A percentile compares a stretch with the other conserved stretches of the same genome.
phyloP scores from a whole-genome alignment of 2,888 invertebrate genomes.

The Amphipoea lucens region DNA sequence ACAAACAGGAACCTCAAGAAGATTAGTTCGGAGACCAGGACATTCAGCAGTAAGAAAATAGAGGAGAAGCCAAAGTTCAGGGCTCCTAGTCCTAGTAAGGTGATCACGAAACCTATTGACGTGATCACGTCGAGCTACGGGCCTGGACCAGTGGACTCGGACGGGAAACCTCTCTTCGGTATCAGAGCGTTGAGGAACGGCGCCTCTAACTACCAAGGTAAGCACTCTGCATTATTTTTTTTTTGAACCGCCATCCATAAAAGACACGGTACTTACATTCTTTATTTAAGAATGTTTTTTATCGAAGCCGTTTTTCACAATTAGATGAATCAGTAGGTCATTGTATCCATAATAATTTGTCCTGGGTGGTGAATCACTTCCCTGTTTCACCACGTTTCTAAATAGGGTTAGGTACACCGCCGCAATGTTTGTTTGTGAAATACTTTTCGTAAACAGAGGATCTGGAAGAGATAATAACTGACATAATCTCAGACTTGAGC shows the following conservation, averaged over 20 bases:
- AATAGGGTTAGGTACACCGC: background rate
- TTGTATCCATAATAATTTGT: conserved; percentile 7
- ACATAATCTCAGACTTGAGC: background rate
- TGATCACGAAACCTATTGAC: conserved; percentile 89
- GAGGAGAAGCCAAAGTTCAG: conserved; percentile 86
- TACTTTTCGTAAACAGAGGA: background rate
- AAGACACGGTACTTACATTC: background rate
- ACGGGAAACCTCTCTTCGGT: conserved; percentile 94
- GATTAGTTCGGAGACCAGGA: conserved; percentile 82
- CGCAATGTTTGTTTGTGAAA: background rate
- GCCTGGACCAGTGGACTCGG: conserved; percentile 95
- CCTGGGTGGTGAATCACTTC: background rate
- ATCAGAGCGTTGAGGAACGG: conserved; percentile 92
- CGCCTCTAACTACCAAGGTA: conserved; percentile 92
- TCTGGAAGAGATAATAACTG: conserved; percentile 18
- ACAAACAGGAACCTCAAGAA: conserved; percentile 91
- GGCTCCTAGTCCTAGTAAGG: conserved; percentile 82
- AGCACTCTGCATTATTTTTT: conserved; percentile 37
- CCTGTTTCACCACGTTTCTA: background rate
- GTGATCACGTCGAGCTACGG: conserved; percentile 95
- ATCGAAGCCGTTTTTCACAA: background rate
- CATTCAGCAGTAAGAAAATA: conserved; percentile 82
- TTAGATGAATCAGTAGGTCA: conserved; percentile 5
- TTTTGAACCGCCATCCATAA: too few relatives aligned
- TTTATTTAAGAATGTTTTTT: conserved; percentile 1